phyloP scores from a whole-genome alignment of 2,888 invertebrate genomes.

The Strigamia crassipes region DNA sequence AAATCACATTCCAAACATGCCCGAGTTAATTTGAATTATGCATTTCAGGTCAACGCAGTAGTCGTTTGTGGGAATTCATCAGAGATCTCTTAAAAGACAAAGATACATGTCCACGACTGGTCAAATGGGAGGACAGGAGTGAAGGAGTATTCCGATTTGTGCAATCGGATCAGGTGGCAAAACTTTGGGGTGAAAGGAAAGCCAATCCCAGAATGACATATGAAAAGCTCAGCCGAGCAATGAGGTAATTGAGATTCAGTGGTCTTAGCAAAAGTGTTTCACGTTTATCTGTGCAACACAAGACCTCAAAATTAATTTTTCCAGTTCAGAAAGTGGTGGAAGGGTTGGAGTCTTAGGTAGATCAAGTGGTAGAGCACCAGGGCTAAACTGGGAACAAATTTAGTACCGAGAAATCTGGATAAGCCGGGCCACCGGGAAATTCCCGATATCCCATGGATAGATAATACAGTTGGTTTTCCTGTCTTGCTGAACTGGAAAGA shows the following conservation, averaged over 20 bases:
- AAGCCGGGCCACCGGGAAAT: no score
- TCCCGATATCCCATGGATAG: not conserved
- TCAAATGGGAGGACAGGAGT: conserved; percentile 84
- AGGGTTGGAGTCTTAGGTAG: not conserved
- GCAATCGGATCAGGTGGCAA: conserved; percentile 81
- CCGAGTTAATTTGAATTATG: not conserved
- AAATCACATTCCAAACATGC: not conserved
- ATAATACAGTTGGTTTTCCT: not conserved
- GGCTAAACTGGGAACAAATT: no score
- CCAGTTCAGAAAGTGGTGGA: not conserved
- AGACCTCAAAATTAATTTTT: no score
- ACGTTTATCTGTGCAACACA: not conserved
- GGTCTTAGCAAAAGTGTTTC: not conserved
- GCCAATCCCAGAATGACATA: conserved; percentile 89
- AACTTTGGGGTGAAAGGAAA: conserved; percentile 83
- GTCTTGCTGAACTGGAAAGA: not conserved
- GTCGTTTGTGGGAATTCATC: conserved; percentile 80
- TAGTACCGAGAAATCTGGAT: no score
- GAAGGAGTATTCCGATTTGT: conserved; percentile 86
- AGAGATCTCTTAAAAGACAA: conserved; percentile 77
- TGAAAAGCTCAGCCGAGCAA: conserved; percentile 87
- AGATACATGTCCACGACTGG: conserved; percentile 76
- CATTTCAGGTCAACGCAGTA: conserved; percentile 58
- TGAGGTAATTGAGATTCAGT: conserved; percentile 66
- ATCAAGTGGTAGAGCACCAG: no score